Percentiles rank a stretch among this genome's conserved stretches.
phyloP scores from a whole-genome alignment of 2,797 vertebrate species.

The Toxotes lorentzi region DNA sequence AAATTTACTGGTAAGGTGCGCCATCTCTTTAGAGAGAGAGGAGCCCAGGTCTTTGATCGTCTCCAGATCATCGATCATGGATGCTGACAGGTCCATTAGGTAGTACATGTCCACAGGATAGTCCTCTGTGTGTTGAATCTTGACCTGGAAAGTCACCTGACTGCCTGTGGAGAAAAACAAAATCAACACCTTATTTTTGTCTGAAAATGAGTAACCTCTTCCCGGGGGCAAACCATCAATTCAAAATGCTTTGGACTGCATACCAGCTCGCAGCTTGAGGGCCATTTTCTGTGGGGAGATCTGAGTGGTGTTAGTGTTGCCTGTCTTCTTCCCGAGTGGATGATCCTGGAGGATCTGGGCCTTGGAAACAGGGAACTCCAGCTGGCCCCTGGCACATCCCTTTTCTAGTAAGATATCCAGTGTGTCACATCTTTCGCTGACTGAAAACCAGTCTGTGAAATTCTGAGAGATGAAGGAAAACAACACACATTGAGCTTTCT shows the following conservation, averaged over 20 bases:
- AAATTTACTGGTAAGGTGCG: slow-evolving; percentile 96
- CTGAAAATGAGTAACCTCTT: slow-evolving; percentile 2
- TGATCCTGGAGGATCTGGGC: slow-evolving; percentile 85
- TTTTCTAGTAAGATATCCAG: slow-evolving; percentile 86
- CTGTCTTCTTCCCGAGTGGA: slow-evolving; percentile 85
- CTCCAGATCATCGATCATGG: slow-evolving; percentile 94
- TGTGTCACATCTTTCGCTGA: slow-evolving; percentile 90
- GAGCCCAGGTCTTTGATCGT: slow-evolving; percentile 95
- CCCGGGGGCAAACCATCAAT: not conserved
- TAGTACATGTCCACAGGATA: slow-evolving; percentile 99
- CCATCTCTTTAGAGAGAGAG: slow-evolving; percentile 94
- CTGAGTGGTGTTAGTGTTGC: slow-evolving; percentile 86
- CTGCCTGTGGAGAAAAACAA: slow-evolving; percentile 80
- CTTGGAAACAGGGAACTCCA: slow-evolving; percentile 90
- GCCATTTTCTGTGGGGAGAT: slow-evolving; percentile 93
- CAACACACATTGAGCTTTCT: not conserved
- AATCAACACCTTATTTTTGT: slow-evolving; percentile 1
- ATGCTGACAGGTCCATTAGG: slow-evolving; percentile 98
- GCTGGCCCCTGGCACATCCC: slow-evolving; percentile 86
- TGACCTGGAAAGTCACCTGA: slow-evolving; percentile 91
- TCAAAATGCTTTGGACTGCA: not conserved
- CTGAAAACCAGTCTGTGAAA: slow-evolving; percentile 89
- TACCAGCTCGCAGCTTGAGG: slow-evolving; percentile 92
- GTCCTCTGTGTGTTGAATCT: slow-evolving; percentile 94
- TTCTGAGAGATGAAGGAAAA: slow-evolving; percentile 85